Conservation (phyloP, 2,113 vertebrate species). For the Guaruba guarouba region DNA sequence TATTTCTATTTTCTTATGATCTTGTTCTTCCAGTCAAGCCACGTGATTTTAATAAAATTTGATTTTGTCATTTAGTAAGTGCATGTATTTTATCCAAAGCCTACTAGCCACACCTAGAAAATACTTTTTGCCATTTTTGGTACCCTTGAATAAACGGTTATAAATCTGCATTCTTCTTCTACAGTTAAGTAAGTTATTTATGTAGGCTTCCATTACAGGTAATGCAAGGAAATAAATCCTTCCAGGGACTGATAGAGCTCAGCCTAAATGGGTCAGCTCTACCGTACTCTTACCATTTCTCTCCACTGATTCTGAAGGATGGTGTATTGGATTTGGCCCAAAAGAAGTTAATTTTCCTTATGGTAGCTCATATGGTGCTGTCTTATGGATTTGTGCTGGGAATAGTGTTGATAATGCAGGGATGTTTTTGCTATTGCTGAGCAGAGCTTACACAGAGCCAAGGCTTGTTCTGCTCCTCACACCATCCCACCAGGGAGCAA, state of each 20-base stretch:
- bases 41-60: neutral
- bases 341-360: neutral
- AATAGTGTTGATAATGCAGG: neutral
- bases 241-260: neutral
- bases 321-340: neutral
- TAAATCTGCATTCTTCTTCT: neutral
- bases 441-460: too few species aligned
- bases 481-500: accelerated
- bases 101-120: neutral
- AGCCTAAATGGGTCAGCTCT: neutral
- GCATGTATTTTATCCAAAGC: neutral
- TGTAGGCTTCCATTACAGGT: neutral
- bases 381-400: neutral
- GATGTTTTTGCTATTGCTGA: neutral
- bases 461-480: neutral
- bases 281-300: neutral
- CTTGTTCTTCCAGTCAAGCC: neutral
- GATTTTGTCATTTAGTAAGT: neutral
- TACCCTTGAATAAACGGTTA: neutral
- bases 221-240: neutral
- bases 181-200: neutral
- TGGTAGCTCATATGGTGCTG: neutral
- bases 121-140: neutral
- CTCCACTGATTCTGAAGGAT: neutral
- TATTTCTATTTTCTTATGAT: neutral